Evolutionary conservation across 2,888 invertebrate genomes (phyloP), one percentile per base, ranked within the genome.

Genomic region (Acanthosepion esculentum): DNA sequence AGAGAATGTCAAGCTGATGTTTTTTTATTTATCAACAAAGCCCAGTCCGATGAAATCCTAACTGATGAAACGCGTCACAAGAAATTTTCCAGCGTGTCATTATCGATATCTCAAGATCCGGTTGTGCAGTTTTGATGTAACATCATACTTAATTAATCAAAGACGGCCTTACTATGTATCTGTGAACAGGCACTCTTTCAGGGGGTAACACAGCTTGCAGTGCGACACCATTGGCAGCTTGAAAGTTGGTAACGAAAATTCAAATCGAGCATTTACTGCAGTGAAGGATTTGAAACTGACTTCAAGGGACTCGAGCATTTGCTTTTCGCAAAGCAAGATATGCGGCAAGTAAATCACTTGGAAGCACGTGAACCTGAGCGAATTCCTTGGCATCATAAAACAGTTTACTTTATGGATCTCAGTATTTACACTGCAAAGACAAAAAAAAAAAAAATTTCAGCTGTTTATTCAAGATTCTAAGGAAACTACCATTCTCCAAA

Each of bases 301-400:
- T n/a, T 78, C 78, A 78, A 78, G 96, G 96, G 78, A 97, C 97
- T 93, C 97, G 97, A 95, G 97, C 96, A 95, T 97, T 97, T 6
- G 99, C 98, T 96, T 99, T 99, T 96, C 99, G 98, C 91, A 99
- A 97, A 94, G 98, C 98, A 95, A 99, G 98, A 97, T 99, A 99
- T 5, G 99, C 99, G 93, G 99, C 98, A 53, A 99, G 98, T 95
- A 99, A 98, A 97, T 99, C 99, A 98, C 99, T 99, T 0, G 99
- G 99, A 95, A 99, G 98, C 96, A 98, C 98, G 96, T 98, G 98
- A 93, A 99, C 98, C 26, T 99, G 98, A 5, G 98, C 98, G 98
- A 98, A 99, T 97, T 99, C 99, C 96, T 99, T 99, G 92, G 98
- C 98, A 94, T 98, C 98, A 97, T 98, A 99, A 95, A 98, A 98